Conservation (phyloP, 2,888 invertebrate species). For the Mimachlamys varia region DNA sequence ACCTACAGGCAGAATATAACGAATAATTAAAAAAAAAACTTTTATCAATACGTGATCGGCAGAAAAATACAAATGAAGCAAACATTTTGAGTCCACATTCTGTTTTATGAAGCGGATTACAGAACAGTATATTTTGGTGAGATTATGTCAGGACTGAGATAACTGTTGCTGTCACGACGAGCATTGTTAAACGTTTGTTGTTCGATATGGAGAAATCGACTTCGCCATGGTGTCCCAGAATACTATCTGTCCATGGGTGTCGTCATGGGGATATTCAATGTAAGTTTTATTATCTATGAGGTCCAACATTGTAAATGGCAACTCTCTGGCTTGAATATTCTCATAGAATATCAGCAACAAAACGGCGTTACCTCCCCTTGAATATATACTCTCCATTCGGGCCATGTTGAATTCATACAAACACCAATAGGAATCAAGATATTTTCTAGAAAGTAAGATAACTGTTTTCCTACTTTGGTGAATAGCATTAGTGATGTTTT, state of each 20-base stretch:
- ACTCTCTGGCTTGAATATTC: not conserved
- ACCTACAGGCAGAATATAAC: too few species aligned
- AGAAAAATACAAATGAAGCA: too few species aligned
- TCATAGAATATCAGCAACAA: conserved; percentile 46
- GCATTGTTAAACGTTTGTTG: not conserved
- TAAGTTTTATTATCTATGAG: conserved; percentile 38
- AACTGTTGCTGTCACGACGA: too few species aligned
- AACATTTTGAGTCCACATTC: too few species aligned
- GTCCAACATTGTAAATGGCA: conserved; percentile 46
- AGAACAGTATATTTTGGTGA: too few species aligned
- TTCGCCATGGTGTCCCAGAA: not conserved
- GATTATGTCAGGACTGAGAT: too few species aligned
- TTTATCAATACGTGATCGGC: too few species aligned
- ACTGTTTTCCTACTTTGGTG: conserved; percentile 62
- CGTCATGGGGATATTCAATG: conserved; percentile 8
- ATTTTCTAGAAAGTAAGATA: conserved; percentile 58
- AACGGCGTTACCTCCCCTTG: conserved; percentile 39
- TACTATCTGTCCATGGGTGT: not conserved
- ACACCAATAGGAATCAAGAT: conserved; percentile 62
- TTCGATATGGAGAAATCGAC: not conserved
- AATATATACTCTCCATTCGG: conserved; percentile 59
- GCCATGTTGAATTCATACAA: conserved; percentile 66
- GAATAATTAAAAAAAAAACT: too few species aligned
- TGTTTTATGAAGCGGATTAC: too few species aligned
- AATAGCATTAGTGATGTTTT: conserved; percentile 62